These are phyloP conservation scores for Calypte anna DNA, from an alignment of 2,113 vertebrate species.

Conservation along the genomic window DNA sequence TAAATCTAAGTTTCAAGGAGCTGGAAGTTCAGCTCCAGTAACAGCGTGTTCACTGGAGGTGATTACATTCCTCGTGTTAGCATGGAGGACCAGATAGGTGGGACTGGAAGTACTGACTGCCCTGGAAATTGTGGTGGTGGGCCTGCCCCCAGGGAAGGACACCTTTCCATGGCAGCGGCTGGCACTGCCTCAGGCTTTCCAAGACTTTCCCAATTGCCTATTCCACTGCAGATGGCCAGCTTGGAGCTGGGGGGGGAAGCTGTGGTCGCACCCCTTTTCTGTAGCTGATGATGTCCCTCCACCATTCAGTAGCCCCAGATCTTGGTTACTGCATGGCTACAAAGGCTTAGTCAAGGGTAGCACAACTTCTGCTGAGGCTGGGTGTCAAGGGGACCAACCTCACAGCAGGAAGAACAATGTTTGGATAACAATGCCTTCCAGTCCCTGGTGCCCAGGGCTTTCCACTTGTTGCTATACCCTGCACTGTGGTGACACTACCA, in stretches of 20 bases:
- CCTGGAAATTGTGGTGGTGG: neutral
- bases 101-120: neutral
- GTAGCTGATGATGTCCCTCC: neutral
- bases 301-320: neutral
- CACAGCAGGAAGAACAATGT: neutral
- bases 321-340: neutral
- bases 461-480: neutral
- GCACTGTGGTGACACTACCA: accelerated
- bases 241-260: neutral
- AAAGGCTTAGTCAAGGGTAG: neutral
- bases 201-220: neutral
- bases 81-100: neutral
- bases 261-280: accelerated
- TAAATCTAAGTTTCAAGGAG: neutral
- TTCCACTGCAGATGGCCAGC: neutral
- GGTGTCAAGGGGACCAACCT: neutral
- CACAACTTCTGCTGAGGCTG: neutral
- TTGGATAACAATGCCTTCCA: neutral
- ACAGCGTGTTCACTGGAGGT: neutral
- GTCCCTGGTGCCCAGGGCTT: neutral
- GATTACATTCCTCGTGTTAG: accelerated
- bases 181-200: neutral
- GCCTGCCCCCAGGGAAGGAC: neutral
- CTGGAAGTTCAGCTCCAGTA: neutral
- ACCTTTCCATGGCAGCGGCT: neutral